phyloP scores from a whole-genome alignment of 2,113 vertebrate genomes.

The Semnornis frantzii region DNA sequence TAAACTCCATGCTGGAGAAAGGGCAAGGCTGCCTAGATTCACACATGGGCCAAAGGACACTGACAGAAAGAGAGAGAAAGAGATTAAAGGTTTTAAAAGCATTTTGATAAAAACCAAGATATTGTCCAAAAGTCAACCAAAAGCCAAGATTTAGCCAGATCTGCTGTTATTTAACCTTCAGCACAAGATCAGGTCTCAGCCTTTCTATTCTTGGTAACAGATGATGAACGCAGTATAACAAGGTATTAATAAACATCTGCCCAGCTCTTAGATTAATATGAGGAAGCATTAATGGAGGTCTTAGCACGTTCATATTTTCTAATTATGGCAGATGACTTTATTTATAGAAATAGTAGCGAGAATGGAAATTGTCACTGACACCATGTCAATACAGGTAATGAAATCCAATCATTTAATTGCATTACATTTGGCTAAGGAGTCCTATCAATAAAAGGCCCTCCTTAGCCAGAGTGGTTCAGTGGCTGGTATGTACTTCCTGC shows the following conservation, averaged over 20 bases:
- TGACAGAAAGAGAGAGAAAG: not conserved
- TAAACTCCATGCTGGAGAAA: not conserved
- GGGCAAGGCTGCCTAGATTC: rapidly evolving
- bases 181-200: not conserved
- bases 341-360: constrained; percentile 60
- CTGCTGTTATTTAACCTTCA: constrained; percentile 49
- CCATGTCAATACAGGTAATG: constrained; percentile 40
- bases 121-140: not conserved
- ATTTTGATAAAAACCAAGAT: not conserved
- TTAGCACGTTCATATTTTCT: constrained; percentile 62
- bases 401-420: constrained; percentile 63
- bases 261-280: constrained; percentile 49
- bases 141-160: not conserved
- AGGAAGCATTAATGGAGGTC: constrained; percentile 56
- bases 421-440: constrained; percentile 47
- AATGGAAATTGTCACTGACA: constrained; percentile 58
- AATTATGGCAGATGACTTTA: constrained; percentile 65
- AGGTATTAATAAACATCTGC: constrained; percentile 60
- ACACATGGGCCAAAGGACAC: not conserved
- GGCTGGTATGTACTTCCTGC: not conserved
- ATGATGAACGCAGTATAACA: constrained; percentile 29
- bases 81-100: not conserved
- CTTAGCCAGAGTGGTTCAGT: constrained; percentile 20
- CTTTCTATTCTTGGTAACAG: constrained; percentile 48
- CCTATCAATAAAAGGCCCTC: not conserved